Conservation (phyloP, 2,888 invertebrate genomes). For the Geotrupes spiniger region DNA sequence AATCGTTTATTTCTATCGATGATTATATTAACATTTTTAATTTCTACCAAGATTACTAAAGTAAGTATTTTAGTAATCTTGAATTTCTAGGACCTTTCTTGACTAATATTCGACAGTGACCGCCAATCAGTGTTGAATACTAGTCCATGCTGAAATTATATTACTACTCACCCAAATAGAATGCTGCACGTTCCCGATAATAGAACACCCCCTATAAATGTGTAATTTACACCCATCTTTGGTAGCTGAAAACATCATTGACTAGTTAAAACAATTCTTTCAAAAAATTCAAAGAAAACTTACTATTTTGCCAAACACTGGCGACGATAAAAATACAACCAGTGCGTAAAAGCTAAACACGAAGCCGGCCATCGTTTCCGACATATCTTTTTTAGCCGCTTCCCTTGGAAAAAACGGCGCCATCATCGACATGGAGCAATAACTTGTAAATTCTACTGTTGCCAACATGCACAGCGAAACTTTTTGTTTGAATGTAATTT, state of each 20-base stretch:
- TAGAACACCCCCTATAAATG: conserved; percentile 70
- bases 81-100: no score
- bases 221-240: conserved; percentile 67
- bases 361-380: conserved; percentile 67
- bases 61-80: no score
- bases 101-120: no score
- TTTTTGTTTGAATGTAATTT: conserved; percentile 55
- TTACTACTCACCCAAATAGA: conserved; percentile 64
- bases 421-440: conserved; percentile 76
- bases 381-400: conserved; percentile 67
- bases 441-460: conserved; percentile 71
- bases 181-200: conserved; percentile 71
- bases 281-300: conserved; percentile 34
- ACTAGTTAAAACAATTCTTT: no score
- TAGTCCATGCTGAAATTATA: no score
- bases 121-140: no score
- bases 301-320: conserved; percentile 73
- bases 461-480: conserved; percentile 63
- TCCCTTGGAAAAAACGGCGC: conserved; percentile 77
- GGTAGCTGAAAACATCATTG: conserved; percentile 59
- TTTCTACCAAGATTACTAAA: no score
- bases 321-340: conserved; percentile 71
- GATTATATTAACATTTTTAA: no score
- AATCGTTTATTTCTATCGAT: no score
- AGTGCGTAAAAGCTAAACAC: conserved; percentile 78